Base-by-base conservation (phyloP, 2,113 vertebrate species). In the rat (Rattus norvegicus) region DNA sequence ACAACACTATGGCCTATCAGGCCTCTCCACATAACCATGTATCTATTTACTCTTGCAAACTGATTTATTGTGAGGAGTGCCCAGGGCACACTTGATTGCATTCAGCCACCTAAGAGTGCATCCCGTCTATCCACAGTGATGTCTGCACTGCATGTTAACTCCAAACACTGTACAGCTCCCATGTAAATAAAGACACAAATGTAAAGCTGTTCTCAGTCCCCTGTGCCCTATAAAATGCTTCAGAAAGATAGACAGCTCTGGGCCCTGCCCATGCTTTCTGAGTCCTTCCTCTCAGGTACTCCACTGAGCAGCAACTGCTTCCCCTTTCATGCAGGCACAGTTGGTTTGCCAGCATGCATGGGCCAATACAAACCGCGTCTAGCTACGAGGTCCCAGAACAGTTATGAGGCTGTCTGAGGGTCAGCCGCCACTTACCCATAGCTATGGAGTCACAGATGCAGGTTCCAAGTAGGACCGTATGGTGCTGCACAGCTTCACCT, bases 41-140 rank as follows among this genome's bases (percentile, higher is more conserved):
- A 43, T 16, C 28, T 28, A 12, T 59, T 16, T 54, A 1, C 22
- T 56, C 86, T 56, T n/a, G 24, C 49, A 12, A 24, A 14, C 22
- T 52, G 36, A 13, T 17, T 24, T 16, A 10, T 30, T 17, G 1
- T 2, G 1, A 73, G 19, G 73, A 19, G 11, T 30, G 65, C 43
- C 30, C 36, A 11, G 8, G 0, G 16, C 28, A 7, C 0, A 8
- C 56, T 5, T 14, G 10, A 2, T 12, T 30, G 4, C n/a, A 16
- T 16, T 5, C 63, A 4, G 56, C 20, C 8, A 49, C 85, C 85
- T 85, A 12, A 90, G 1, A 6, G 7, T 14, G 7, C 54, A 26
- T 24, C 5, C 0, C 47, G 47, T 20, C 2, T 56, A n/a, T 54
- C 79, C 49, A 49, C 79, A 63, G 13, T 61, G 52, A 54, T 0